Evolutionary conservation across 2,113 vertebrate genomes (phyloP), one percentile per base, ranked within the genome.

Genomic region (Phalacrocorax pelagicus): DNA sequence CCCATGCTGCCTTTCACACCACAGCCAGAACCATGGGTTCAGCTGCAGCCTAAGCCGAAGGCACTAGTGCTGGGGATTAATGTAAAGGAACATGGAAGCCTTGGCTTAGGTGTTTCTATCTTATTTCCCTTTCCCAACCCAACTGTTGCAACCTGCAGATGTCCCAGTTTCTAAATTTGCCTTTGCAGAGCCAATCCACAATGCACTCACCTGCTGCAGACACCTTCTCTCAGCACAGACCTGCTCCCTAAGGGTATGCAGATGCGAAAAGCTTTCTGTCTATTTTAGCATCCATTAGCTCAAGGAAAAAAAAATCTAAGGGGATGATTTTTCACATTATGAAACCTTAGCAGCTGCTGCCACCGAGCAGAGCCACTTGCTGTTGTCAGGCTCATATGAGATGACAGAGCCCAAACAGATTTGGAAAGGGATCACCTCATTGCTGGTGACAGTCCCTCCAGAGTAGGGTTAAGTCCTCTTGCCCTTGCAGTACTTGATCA

Each of bases 221-320:
- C 69, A 71, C 12, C 47, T 94, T 63, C 9, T 86, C 34, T 90
- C 26, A 3, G 5, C 61, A 46, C 34, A 63, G 82, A 86, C 69
- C 52, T 65, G 36, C 52, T 86, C 72, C 90, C 69, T 89, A 30
- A 91, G 86, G 83, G 59, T 69, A 86, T 81, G 67, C 40, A 88
- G 69, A 57, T 49, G 75, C 11, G 44, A 74, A 86, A 86, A 86
- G 16, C 52, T 83, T 94, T 71, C 85, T 0, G 1, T 55, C 63
- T 92, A 21, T 94, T 92, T 93, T 72, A 90, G 34, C 44, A 75
- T 63, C 78, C 78, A 91, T 75, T 89, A 87, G 46, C 38, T 75
- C 61, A 81, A 70, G 40, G 15, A 30, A 47, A 19, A 88, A 88
- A 83, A 78, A 87, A 18, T 73, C 16, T 13, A n/a, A 91, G 44